These are phyloP conservation scores for Syngnathus acus DNA, from an alignment of 2,797 vertebrate species.

Conservation along the genomic window DNA sequence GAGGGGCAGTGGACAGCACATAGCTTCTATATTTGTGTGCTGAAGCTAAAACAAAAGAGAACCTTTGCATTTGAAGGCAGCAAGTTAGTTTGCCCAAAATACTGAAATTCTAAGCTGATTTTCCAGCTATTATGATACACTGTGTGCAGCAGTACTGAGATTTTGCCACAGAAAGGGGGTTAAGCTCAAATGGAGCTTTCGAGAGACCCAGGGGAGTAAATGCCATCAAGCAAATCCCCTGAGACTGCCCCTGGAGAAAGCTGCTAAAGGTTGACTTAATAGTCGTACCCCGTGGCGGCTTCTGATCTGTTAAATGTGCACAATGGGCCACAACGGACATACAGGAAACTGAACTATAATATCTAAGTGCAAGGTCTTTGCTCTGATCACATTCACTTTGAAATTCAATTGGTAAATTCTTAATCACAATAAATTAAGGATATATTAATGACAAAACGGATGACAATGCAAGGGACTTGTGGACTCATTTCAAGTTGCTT, in stretches of 20 bases:
- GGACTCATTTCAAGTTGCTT: neutral
- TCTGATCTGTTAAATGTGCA: neutral
- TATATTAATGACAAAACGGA: neutral
- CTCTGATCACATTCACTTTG: neutral
- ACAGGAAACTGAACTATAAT: neutral
- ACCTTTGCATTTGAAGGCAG: constrained; percentile 1
- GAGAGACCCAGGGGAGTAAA: constrained; percentile 28
- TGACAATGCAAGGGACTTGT: neutral
- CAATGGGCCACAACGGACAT: neutral
- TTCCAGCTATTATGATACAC: constrained; percentile 25
- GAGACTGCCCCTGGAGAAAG: constrained; percentile 9
- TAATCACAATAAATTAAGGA: neutral
- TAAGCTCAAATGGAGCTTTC: constrained; percentile 41
- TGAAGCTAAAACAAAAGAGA: neutral
- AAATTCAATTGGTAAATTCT: neutral
- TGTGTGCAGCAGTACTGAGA: constrained; percentile 24
- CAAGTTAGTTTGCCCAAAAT: constrained; percentile 19
- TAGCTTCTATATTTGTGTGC: neutral
- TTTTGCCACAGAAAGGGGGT: constrained; percentile 33
- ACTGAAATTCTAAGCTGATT: constrained; percentile 27
- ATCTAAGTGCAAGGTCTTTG: neutral
- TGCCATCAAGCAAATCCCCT: constrained; percentile 32
- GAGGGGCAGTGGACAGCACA: neutral
- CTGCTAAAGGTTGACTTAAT: constrained; percentile 5
- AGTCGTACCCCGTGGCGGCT: neutral